Conservation (phyloP, 2,888 invertebrate species). For the Polietes domitor region DNA sequence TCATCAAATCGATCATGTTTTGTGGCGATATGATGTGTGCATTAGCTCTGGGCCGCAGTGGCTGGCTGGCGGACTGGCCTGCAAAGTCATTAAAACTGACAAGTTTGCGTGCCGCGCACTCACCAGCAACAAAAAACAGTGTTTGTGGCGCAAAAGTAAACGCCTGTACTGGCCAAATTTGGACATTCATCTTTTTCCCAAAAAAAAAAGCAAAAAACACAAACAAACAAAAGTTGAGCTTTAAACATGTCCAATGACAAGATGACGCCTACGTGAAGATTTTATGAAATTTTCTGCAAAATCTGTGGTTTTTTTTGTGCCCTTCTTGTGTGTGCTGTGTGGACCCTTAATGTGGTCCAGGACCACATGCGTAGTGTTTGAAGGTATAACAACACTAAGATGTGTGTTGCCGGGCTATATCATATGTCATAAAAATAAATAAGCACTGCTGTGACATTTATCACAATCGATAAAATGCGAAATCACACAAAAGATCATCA, state of each 20-base stretch:
- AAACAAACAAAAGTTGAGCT: constrained; percentile 33
- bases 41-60: background rate
- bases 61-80: constrained; percentile 65
- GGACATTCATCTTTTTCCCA: constrained; percentile 57
- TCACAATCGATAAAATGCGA: constrained; percentile 75
- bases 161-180: constrained; percentile 68
- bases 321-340: constrained; percentile 39
- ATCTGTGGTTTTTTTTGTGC: constrained; percentile 33
- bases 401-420: constrained; percentile 65
- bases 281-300: constrained; percentile 55
- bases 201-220: constrained; percentile 55
- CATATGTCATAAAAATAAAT: constrained; percentile 80
- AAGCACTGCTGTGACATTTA: constrained; percentile 81
- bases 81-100: constrained; percentile 78
- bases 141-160: constrained; percentile 67
- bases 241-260: constrained; percentile 55
- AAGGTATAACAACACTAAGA: constrained; percentile 69
- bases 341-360: constrained; percentile 38
- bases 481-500: constrained; percentile 63
- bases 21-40: constrained; percentile 39
- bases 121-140: background rate
- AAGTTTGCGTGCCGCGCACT: constrained; percentile 71
- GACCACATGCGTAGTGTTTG: constrained; percentile 56
- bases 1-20: constrained; percentile 37
- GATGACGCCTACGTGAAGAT: constrained; percentile 73